Base-by-base conservation (phyloP, 2,888 invertebrate genomes). In the Drosophila neutralis region DNA sequence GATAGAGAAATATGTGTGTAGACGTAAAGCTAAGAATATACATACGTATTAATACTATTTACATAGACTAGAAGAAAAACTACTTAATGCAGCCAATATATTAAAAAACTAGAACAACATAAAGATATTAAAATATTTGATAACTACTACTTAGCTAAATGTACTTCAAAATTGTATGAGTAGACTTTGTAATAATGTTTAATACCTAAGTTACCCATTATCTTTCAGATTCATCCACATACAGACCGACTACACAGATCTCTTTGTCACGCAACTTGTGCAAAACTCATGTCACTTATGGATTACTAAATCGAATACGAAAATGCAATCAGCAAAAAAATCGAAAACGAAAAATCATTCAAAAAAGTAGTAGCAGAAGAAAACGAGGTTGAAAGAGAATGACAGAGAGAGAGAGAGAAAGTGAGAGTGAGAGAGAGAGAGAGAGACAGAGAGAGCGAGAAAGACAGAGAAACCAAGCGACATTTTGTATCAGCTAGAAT, bases 381-480 rank as follows among this genome's bases (percentile, higher is more conserved):
- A 24, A 11, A 36, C 31, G 21, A 36, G 15, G 13, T 33, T 36
- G 29, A 40, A 45, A 11, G 6, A 27, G 31, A 42, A 15, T 18
- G 21, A 60, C 31, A 35, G 18, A 36, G 11, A 36, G 13, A 35
- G 35, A 35, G 35, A 57, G 21, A 18, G 27, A 33, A 4, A 52
- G 8, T 18, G 10, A 49, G 36, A 33, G n/a, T 24, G 11, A 11
- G 18, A 29, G 24, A 27, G 2, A 27, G 24, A 2, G 11, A 38
- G 31, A 11, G 29, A n/a, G n/a, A n/a, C n/a, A 29, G n/a, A 48
- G 15, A 24, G 13, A 59, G 33, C 29, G n/a, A 38, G 18, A 21
- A 21, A 49, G 18, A 18, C 29, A 29, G 31, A 36, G 35, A 42
- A 45, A 71, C 58, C 76, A 78, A 83, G 76, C 71, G 81, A 83